Base-by-base conservation (phyloP, 2,797 vertebrate genomes). In the Rhinoraja longicauda region DNA sequence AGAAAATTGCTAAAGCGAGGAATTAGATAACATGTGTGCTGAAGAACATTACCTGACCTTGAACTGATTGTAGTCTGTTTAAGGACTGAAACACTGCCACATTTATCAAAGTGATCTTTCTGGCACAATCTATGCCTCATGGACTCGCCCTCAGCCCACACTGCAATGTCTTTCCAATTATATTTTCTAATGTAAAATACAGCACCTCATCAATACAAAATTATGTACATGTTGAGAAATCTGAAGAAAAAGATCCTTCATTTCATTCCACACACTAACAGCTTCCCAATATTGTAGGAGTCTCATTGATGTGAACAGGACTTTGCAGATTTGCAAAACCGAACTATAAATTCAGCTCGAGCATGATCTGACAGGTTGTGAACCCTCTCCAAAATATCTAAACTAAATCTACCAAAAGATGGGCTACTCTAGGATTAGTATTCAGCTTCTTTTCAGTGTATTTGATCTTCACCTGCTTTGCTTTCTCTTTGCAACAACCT, bases 61-160 rank as follows among this genome's bases (percentile, higher is more conserved):
- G 90, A 92, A 75, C 90, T 92, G 90, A 92, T 92, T 92, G 36
- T 70, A 75, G 90, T 92, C 72, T 39, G 10, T 92, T 73, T 92
- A 72, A 73, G 17, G 90, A 75, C 9, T 39, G 88, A 91, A 92
- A 29, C 86, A 36, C 29, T 0, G 64, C 21, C 12, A 90, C 36
- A 92, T 92, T 92, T 92, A 75, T 91, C 39, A 70, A 53, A 73
- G 36, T 70, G 67, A 91, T 72, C 39, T 70, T 73, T 92, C 67
- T 72, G 10, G 7, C 70, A 1, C 70, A 75, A 92, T 92, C 45
- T 92, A 0, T 45, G 90, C 67, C 70, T 39, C 0, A 0, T 21
- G 84, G n/a, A 67, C 1, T 67, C 57, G n/a, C 57, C 62, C n/a
- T 67, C 84, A 88, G n/a, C 17, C n/a, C 62, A 67, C 67, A 1